These are phyloP conservation scores for Frieseomelitta varia DNA, from an alignment of 1,140 invertebrate species.

Conservation along the genomic window DNA sequence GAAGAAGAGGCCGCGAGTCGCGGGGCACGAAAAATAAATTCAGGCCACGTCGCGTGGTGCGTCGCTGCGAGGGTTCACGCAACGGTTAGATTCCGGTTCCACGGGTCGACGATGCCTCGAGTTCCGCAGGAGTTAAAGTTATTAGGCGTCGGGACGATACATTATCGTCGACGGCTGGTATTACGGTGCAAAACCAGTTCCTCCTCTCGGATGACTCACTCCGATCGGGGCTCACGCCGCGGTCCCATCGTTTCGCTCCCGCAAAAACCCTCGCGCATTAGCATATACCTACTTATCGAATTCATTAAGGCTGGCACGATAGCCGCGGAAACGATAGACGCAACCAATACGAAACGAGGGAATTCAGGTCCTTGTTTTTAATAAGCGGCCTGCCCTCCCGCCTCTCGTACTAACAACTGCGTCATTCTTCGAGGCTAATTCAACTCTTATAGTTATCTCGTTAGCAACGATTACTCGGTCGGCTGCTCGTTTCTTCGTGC, in stretches of 20 bases:
- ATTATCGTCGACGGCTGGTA: conserved; percentile 63
- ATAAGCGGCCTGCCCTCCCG: not conserved
- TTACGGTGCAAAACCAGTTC: conserved; percentile 70
- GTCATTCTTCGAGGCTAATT: conserved; percentile 28
- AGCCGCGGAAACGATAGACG: conserved; percentile 47
- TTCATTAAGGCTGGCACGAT: conserved; percentile 62
- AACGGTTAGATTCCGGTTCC: conserved; percentile 48
- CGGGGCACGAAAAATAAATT: conserved; percentile 25
- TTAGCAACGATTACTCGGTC: conserved; percentile 1
- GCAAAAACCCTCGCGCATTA: conserved; percentile 57
- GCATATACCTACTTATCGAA: conserved; percentile 65
- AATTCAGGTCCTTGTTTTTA: not conserved
- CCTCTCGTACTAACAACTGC: too few relatives aligned
- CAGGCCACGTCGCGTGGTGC: not conserved
- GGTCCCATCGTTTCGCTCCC: not conserved
- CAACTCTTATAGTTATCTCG: conserved; percentile 33
- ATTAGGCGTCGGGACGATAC: conserved; percentile 66
- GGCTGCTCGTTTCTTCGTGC: not conserved
- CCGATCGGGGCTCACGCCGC: not conserved
- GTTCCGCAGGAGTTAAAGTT: conserved; percentile 59
- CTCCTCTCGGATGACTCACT: conserved; percentile 58
- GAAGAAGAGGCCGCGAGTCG: not conserved
- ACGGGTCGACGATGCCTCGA: conserved; percentile 31
- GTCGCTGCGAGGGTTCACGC: not conserved
- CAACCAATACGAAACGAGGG: conserved; percentile 2